Percentiles rank a stretch among this genome's conserved stretches.
phyloP scores from a whole-genome alignment of 2,113 vertebrate genomes.

The Ammodytes dubius region DNA sequence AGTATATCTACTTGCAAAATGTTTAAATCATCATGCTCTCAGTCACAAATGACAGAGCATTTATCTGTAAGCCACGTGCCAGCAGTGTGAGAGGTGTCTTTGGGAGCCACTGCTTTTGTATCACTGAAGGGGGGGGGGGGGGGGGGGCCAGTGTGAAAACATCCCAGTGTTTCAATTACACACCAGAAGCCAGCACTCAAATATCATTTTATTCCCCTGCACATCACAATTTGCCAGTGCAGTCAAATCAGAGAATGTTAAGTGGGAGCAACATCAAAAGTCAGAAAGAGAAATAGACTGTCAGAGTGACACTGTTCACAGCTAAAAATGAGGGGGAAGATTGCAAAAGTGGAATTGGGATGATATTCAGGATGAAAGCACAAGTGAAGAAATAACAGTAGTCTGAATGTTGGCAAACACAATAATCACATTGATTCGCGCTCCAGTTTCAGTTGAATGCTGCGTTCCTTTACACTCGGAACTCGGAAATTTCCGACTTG shows the following conservation, averaged over 20 bases:
- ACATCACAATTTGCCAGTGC: slow-evolving; percentile 62
- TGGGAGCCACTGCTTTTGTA: slow-evolving; percentile 51
- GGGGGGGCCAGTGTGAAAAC: slow-evolving; percentile 41
- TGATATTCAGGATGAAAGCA: slow-evolving; percentile 24
- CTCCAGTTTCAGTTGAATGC: no score
- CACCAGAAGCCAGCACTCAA: slow-evolving; percentile 62
- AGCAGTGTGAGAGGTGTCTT: slow-evolving; percentile 53
- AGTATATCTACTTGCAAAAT: not conserved
- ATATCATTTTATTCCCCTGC: slow-evolving; percentile 61
- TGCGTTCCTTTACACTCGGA: no score
- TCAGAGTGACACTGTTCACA: slow-evolving; percentile 7
- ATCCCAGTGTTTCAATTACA: slow-evolving; percentile 74
- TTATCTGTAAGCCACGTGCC: slow-evolving; percentile 61
- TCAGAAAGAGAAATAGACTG: slow-evolving; percentile 17
- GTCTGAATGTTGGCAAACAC: slow-evolving; percentile 7
- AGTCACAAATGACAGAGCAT: slow-evolving; percentile 45
- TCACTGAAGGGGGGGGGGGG: slow-evolving; percentile 30
- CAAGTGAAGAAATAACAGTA: slow-evolving; percentile 6
- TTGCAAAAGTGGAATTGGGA: slow-evolving; percentile 17
- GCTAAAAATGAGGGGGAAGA: slow-evolving; percentile 22
- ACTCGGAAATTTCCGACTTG: no score
- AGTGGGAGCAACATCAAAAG: slow-evolving; percentile 43
- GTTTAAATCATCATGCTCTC: not conserved
- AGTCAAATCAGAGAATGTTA: slow-evolving; percentile 55
- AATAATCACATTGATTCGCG: slow-evolving; percentile 3